Evolutionary conservation across 1,140 invertebrate species (phyloP).

Genomic region (Neodiprion fabricii): DNA sequence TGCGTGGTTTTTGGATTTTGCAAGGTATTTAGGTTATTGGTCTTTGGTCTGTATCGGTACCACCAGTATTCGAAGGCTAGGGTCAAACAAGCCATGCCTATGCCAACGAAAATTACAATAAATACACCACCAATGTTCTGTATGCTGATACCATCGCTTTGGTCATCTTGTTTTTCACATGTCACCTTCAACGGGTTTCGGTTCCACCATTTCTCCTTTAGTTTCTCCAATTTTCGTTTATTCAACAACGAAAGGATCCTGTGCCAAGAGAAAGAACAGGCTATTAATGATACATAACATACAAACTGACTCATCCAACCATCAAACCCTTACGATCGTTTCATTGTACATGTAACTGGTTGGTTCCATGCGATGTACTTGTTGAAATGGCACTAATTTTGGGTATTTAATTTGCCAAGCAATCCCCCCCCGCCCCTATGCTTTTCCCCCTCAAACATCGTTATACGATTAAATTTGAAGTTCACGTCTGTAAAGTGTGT

Average conservation of each 20-base stretch:
- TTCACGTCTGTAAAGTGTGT: too few relatives aligned
- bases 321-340: too few relatives aligned
- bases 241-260: slow-evolving; percentile 94
- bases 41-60: slow-evolving; percentile 73
- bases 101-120: slow-evolving; percentile 94
- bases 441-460: too few relatives aligned
- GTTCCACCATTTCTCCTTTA: slow-evolving; percentile 97
- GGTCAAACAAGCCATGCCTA: slow-evolving; percentile 88
- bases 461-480: too few relatives aligned
- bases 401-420: too few relatives aligned
- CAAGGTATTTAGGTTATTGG: slow-evolving; percentile 17
- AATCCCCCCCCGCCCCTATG: too few relatives aligned
- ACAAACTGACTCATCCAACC: neutral
- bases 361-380: too few relatives aligned
- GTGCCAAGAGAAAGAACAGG: slow-evolving; percentile 34
- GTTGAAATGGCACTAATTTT: too few relatives aligned
- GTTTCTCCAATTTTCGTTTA: slow-evolving; percentile 86
- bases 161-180: slow-evolving; percentile 89
- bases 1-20: slow-evolving; percentile 22
- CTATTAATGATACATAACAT: neutral
- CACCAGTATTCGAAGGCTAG: slow-evolving; percentile 96
- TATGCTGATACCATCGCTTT: slow-evolving; percentile 96
- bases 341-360: too few relatives aligned
- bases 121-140: slow-evolving; percentile 98
- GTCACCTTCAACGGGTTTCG: slow-evolving; percentile 78